Evolutionary conservation across 2,888 invertebrate species (phyloP).

Genomic region (Mesorhabditis belari): DNA sequence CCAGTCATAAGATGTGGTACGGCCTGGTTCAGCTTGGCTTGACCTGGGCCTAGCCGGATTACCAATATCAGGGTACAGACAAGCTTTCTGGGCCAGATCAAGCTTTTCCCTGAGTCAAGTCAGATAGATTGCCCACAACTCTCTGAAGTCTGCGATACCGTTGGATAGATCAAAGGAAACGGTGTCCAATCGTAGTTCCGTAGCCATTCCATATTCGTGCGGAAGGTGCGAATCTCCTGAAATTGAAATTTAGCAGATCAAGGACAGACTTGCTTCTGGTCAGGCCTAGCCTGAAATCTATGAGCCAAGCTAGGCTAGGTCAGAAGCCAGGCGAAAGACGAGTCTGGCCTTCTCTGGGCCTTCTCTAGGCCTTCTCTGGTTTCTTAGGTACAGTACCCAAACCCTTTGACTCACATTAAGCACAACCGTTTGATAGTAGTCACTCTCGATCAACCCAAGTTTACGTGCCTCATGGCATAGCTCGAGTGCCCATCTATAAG

Average conservation of each 20-base stretch:
- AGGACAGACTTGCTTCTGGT: background rate
- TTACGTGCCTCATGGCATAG: conserved; percentile 31
- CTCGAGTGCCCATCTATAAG: conserved; percentile 28
- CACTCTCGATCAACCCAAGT: conserved; percentile 33
- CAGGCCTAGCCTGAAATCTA: background rate
- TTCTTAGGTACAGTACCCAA: background rate
- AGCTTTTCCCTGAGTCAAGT: too few species aligned
- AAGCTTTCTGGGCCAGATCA: too few species aligned
- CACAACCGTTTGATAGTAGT: conserved; percentile 27
- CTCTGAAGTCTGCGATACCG: conserved; percentile 4
- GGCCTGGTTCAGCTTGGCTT: too few species aligned
- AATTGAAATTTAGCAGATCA: background rate
- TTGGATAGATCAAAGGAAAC: conserved; percentile 28
- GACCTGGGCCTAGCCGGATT: too few species aligned
- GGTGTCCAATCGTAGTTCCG: conserved; percentile 39
- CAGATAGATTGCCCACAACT: too few species aligned
- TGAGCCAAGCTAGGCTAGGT: background rate
- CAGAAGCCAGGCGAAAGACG: background rate
- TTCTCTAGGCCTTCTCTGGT: too few species aligned
- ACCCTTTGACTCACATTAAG: conserved; percentile 3
- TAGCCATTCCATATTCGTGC: conserved; percentile 34
- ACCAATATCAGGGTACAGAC: too few species aligned
- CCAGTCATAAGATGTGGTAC: too few species aligned
- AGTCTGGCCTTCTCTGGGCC: too few species aligned
- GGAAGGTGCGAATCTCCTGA: conserved; percentile 28